Evolutionary conservation across 2,113 vertebrate species (phyloP).

Genomic region (Platycercus adscitus): DNA sequence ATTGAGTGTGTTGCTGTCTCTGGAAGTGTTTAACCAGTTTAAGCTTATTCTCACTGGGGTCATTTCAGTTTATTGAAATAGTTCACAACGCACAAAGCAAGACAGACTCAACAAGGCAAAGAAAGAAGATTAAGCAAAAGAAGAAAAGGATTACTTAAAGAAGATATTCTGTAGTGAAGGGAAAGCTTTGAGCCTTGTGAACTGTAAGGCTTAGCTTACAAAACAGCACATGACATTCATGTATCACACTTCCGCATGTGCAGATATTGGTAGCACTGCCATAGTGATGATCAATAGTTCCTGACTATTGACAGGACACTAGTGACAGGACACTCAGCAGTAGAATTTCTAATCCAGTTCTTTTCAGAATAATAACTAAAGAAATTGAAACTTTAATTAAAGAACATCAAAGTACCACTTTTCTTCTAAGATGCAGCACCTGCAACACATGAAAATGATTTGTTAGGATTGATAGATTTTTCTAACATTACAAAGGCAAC

Average conservation of each 20-base stretch:
- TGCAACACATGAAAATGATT: constrained; percentile 57
- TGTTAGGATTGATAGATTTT: constrained; percentile 45
- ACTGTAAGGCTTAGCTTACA: background rate
- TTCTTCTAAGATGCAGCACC: constrained; percentile 55
- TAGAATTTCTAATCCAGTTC: background rate
- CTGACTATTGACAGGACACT: background rate
- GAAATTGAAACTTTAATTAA: constrained; percentile 69
- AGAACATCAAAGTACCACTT: constrained; percentile 19
- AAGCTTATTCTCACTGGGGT: constrained; percentile 52
- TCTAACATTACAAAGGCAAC: constrained; percentile 25
- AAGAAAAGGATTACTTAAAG: constrained; percentile 61
- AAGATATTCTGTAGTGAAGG: constrained; percentile 11
- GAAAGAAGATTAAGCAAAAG: constrained; percentile 61
- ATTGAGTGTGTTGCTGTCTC: background rate
- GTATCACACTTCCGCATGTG: background rate
- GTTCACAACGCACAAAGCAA: constrained; percentile 26
- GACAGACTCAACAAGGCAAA: constrained; percentile 20
- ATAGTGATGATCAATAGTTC: background rate
- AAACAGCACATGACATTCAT: background rate
- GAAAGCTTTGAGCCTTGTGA: background rate
- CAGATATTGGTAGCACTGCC: background rate
- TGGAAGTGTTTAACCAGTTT: constrained; percentile 47
- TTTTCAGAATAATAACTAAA: constrained; percentile 48
- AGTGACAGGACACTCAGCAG: background rate
- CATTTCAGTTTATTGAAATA: constrained; percentile 42